These are phyloP conservation scores for Sprattus sprattus DNA, from an alignment of 2,113 vertebrate genomes.

Conservation along the genomic window DNA sequence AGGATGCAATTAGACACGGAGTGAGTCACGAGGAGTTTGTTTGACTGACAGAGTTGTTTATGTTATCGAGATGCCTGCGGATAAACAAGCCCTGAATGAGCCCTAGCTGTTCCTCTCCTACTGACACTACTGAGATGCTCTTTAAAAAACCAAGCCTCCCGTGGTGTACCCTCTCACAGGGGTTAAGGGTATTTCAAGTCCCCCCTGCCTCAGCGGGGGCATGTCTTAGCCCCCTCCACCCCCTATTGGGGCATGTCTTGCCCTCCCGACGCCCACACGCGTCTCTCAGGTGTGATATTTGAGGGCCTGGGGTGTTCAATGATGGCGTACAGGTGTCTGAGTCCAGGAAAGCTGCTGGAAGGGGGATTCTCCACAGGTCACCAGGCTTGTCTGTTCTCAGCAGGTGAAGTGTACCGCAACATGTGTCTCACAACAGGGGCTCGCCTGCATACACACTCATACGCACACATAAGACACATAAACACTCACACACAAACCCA, in stretches of 20 bases:
- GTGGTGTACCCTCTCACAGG: not conserved
- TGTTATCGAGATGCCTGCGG: not conserved
- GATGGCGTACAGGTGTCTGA: not conserved
- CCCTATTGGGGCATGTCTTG: not conserved
- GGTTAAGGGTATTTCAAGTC: not conserved
- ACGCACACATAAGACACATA: not conserved
- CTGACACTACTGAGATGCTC: not conserved
- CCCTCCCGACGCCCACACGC: not conserved
- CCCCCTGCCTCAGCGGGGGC: not conserved
- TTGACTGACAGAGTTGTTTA: not conserved
- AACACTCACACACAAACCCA: not conserved
- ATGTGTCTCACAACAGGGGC: conserved; percentile 13
- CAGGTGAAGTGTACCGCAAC: not conserved
- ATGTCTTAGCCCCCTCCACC: not conserved
- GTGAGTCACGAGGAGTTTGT: not conserved
- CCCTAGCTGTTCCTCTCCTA: not conserved
- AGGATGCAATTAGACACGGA: not conserved
- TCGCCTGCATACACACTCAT: not conserved
- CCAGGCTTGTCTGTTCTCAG: not conserved
- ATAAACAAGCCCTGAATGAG: not conserved
- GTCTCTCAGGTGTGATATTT: not conserved
- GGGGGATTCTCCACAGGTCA: conserved; percentile 10
- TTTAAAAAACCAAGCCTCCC: not conserved
- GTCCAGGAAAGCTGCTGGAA: not conserved
- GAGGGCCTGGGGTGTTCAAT: not conserved